Conservation (phyloP, 2,888 invertebrate species). For the Tetranychus piercei region DNA sequence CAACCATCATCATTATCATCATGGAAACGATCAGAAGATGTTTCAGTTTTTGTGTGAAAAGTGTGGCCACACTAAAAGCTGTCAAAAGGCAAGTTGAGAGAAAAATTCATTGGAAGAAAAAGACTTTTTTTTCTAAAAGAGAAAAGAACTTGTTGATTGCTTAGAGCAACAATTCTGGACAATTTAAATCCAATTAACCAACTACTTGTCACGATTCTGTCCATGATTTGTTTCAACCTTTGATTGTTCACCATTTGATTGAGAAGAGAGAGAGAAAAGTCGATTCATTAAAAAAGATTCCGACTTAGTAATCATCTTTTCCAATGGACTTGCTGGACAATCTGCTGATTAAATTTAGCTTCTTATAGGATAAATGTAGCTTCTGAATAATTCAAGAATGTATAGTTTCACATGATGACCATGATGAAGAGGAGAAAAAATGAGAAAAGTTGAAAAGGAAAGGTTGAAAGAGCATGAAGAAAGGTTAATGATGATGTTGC, state of each 20-base stretch:
- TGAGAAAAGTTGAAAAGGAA: not conserved
- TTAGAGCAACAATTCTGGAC: not conserved
- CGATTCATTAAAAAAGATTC: no score
- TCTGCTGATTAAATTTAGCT: no score
- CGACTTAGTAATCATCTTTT: no score
- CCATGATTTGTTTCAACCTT: not conserved
- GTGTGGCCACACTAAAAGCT: no score
- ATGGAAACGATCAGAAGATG: no score
- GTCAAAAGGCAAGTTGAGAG: no score
- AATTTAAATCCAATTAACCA: not conserved
- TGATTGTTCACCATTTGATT: not conserved
- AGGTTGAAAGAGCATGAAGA: not conserved
- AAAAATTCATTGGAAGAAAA: no score
- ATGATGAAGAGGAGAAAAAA: not conserved
- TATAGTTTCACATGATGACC: not conserved
- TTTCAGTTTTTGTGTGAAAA: no score
- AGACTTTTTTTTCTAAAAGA: not conserved
- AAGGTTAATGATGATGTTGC: not conserved
- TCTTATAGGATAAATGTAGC: no score
- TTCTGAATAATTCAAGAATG: no score
- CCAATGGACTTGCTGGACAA: no score
- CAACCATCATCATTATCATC: not conserved
- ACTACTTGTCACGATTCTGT: not conserved
- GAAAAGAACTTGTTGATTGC: not conserved
- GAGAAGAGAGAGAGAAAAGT: not conserved